These are phyloP conservation scores for Portunus trituberculatus DNA, from an alignment of 1,140 invertebrate genomes.

Conservation along the genomic window DNA sequence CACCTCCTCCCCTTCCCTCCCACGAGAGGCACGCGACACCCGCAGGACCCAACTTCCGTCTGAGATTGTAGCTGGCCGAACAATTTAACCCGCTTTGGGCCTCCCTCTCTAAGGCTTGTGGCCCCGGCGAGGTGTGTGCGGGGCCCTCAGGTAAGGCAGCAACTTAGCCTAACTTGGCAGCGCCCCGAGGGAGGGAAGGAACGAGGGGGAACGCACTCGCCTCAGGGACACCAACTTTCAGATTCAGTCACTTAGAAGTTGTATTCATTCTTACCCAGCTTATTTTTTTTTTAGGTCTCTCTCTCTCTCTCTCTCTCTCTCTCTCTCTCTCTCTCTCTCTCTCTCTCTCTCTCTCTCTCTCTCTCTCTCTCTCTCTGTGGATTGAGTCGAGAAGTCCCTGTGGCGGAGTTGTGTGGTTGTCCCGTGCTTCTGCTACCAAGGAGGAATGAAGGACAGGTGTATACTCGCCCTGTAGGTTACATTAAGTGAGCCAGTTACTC, in stretches of 20 bases:
- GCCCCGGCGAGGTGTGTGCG: not conserved
- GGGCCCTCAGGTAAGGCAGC: not conserved
- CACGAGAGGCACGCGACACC: not conserved
- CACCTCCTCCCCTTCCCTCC: not conserved
- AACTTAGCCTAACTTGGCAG: constrained; percentile 23
- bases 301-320: too few relatives aligned
- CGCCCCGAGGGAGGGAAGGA: not conserved
- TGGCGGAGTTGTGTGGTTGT: not conserved
- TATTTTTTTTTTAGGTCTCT: too few relatives aligned
- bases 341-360: too few relatives aligned
- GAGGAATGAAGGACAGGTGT: too few relatives aligned
- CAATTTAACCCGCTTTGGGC: constrained; percentile 54
- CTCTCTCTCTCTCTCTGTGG: too few relatives aligned
- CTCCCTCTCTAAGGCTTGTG: constrained; percentile 26
- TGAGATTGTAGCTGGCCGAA: constrained; percentile 37
- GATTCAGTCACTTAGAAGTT: not conserved
- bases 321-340: too few relatives aligned
- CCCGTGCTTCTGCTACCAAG: not conserved
- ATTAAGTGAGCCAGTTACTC: too few relatives aligned
- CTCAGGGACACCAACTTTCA: not conserved
- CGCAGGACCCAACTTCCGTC: constrained; percentile 28
- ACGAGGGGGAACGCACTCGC: not conserved
- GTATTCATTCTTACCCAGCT: not conserved
- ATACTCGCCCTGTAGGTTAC: too few relatives aligned
- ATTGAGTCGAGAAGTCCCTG: not conserved